phyloP scores from a whole-genome alignment of 2,888 invertebrate genomes.

The Calephelis perditalis region DNA sequence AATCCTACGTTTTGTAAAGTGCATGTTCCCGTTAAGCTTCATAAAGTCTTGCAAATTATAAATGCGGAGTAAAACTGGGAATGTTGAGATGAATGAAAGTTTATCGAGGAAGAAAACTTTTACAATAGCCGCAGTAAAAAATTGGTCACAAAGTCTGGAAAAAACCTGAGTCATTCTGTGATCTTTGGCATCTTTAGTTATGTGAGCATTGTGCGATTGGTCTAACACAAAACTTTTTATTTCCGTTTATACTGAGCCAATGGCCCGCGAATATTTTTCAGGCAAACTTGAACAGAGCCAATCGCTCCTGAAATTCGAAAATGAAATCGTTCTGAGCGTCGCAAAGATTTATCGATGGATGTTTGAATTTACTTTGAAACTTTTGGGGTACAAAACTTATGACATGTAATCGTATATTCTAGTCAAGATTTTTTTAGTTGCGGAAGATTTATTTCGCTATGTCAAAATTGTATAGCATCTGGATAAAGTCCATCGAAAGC shows the following conservation, averaged over 20 bases:
- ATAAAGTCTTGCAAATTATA: slow-evolving; percentile 27
- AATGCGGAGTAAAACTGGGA: slow-evolving; percentile 38
- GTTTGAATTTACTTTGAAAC: slow-evolving; percentile 77
- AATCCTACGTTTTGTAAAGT: too few species aligned
- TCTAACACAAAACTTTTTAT: slow-evolving; percentile 77
- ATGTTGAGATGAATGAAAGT: slow-evolving; percentile 34
- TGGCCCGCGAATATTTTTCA: slow-evolving; percentile 78
- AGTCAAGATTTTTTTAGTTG: slow-evolving; percentile 41
- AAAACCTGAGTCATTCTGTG: slow-evolving; percentile 55
- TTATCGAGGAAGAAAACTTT: slow-evolving; percentile 40
- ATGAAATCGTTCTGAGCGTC: slow-evolving; percentile 77
- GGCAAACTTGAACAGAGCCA: slow-evolving; percentile 78
- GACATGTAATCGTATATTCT: slow-evolving; percentile 75
- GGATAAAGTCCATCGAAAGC: slow-evolving; percentile 18
- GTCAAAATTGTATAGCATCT: slow-evolving; percentile 21
- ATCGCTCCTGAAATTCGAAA: slow-evolving; percentile 79
- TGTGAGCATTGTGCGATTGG: slow-evolving; percentile 72
- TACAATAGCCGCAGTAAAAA: slow-evolving; percentile 46
- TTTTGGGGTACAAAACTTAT: slow-evolving; percentile 76
- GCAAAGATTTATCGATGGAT: slow-evolving; percentile 78
- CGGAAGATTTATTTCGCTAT: slow-evolving; percentile 17
- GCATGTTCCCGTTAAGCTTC: too few species aligned
- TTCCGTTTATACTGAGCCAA: slow-evolving; percentile 77
- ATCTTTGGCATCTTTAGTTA: slow-evolving; percentile 61
- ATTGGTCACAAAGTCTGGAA: slow-evolving; percentile 51